Evolutionary conservation across 2,888 invertebrate genomes (phyloP).

Genomic region (Spilarctia lutea): DNA sequence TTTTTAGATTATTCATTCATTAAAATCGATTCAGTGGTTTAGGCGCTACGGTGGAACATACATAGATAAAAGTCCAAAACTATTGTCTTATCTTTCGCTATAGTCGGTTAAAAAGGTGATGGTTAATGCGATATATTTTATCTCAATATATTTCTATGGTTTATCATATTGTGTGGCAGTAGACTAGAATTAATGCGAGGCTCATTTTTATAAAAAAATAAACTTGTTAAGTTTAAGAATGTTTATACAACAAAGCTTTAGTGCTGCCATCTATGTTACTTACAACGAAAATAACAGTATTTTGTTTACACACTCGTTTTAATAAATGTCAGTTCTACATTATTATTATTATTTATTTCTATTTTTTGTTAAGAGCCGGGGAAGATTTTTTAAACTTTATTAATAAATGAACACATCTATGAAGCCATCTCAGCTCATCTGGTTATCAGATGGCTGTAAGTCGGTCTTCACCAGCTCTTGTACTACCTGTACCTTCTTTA

Average conservation of each 20-base stretch:
- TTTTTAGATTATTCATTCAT: too few relatives aligned
- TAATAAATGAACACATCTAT: too few relatives aligned
- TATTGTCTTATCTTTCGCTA: too few relatives aligned
- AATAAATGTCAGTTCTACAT: constrained; percentile 8
- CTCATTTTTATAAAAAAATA: neutral
- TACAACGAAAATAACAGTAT: constrained; percentile 24
- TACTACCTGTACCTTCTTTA: too few relatives aligned
- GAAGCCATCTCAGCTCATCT: too few relatives aligned
- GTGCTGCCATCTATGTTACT: constrained; percentile 33
- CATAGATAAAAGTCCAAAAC: too few relatives aligned
- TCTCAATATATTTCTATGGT: neutral
- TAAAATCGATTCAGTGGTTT: too few relatives aligned
- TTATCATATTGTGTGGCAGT: neutral
- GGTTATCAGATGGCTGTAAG: too few relatives aligned
- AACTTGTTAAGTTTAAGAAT: constrained; percentile 12
- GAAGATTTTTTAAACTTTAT: too few relatives aligned
- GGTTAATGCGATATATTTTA: neutral
- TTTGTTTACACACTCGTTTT: constrained; percentile 20
- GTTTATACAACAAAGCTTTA: constrained; percentile 3
- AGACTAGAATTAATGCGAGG: neutral
- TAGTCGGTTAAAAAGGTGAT: too few relatives aligned
- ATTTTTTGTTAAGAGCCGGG: neutral
- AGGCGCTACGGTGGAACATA: too few relatives aligned
- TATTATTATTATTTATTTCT: neutral
- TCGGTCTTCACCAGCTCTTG: too few relatives aligned